Base-by-base conservation (phyloP, 2,113 vertebrate species). In the Bujurquina vittata region DNA sequence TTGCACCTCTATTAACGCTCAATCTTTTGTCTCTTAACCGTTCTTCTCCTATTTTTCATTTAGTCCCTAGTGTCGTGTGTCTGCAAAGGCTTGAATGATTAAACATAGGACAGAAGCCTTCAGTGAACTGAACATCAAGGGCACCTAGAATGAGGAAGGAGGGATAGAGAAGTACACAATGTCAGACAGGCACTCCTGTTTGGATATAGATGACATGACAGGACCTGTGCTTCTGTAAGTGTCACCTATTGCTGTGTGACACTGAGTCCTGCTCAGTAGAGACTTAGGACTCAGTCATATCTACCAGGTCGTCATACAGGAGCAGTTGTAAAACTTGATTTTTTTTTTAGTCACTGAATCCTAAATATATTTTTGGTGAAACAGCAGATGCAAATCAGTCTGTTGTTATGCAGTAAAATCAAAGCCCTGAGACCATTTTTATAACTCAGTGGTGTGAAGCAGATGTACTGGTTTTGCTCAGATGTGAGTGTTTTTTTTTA, bases 151-250 rank as follows among this genome's bases (percentile, higher is more conserved):
- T 59, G 33, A 79, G 35, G n/a, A 43, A 40, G 59, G 63, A 18
- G 77, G 52, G 33, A 79, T 63, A 52, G 59, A 85, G 59, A 60
- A 84, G 86, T 33, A 58, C 79, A 84, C 76, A 76, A 81, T 88
- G 89, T 88, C 84, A 90, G 77, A 87, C 60, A 84, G 84, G 77
- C 33, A 56, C 60, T 54, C 56, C 78, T 85, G 83, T 88, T 84
- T 43, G 31, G 84, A 86, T 82, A 84, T 83, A 84, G 87, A 83
- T 77, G 80, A 93, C 89, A 92, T 91, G 91, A 94, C 89, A 93
- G 87, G 77, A 86, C 77, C 86, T 60, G 77, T 87, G 81, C 87
- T 91, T 31, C 22, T 86, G 88, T 92, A 87, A 92, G 83, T 86
- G 80, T 91, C 88, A 86, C 84, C 87, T 84, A 84, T 88, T 84